A percentile compares a stretch with the other conserved stretches of the same genome.
These are phyloP conservation scores for Tetranychus urticae DNA, from an alignment of 1,140 invertebrate species.

Conservation along the genomic window DNA sequence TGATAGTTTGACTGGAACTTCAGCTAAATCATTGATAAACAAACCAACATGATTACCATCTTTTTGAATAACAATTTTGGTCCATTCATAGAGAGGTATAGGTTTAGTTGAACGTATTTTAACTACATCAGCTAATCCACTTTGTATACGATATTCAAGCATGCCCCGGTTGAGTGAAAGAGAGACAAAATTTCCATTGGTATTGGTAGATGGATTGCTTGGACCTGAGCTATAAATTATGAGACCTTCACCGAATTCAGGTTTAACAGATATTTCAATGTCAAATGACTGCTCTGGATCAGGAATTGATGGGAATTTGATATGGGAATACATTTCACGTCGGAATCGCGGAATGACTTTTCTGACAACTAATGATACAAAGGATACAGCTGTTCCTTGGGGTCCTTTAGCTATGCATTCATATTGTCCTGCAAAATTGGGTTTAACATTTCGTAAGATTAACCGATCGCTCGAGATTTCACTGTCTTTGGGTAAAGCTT, in stretches of 20 bases:
- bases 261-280: constrained; percentile 68
- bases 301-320: constrained; percentile 38
- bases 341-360: constrained; percentile 59
- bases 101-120: constrained; percentile 40
- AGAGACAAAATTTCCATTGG: constrained; percentile 56
- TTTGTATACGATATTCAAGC: constrained; percentile 23
- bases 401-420: constrained; percentile 45
- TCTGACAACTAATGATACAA: constrained; percentile 30
- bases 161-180: constrained; percentile 32
- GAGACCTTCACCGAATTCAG: constrained; percentile 44
- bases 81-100: constrained; percentile 55
- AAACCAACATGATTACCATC: constrained; percentile 45
- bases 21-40: constrained; percentile 43
- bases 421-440: constrained; percentile 62
- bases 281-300: constrained; percentile 57
- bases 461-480: constrained; percentile 18
- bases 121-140: constrained; percentile 43
- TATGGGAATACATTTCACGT: constrained; percentile 42
- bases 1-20: constrained; percentile 35
- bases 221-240: constrained; percentile 36
- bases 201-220: constrained; percentile 29
- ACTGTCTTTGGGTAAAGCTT: constrained; percentile 14
- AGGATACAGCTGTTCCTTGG: constrained; percentile 24
- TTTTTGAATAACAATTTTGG: constrained; percentile 51
- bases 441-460: constrained; percentile 28